These are phyloP conservation scores for Temnothorax curvispinosus DNA, from an alignment of 1,140 invertebrate species.

Conservation along the genomic window DNA sequence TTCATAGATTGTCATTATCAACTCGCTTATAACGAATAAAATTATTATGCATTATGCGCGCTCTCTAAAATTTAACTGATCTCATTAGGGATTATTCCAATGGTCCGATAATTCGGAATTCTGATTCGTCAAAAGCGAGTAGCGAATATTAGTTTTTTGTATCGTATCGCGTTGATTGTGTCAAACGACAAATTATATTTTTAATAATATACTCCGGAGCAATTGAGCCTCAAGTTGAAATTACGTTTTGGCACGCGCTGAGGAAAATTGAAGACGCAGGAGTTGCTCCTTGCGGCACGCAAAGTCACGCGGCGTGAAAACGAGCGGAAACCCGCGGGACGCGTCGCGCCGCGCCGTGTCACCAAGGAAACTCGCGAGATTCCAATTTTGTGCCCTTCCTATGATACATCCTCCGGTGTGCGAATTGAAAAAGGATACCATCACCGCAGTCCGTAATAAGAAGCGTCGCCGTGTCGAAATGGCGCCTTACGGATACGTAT, in stretches of 20 bases:
- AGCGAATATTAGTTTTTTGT: neutral
- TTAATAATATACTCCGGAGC: neutral
- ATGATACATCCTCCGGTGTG: neutral
- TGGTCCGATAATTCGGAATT: conserved; percentile 14
- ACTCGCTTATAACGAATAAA: conserved; percentile 47
- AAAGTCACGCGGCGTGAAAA: conserved; percentile 59
- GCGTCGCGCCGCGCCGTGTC: neutral
- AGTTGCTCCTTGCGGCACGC: conserved; percentile 40
- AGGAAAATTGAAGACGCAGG: conserved; percentile 56
- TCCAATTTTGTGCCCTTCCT: conserved; percentile 15
- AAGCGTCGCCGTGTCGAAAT: conserved; percentile 50
- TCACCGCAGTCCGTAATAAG: conserved; percentile 47
- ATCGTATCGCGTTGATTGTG: neutral
- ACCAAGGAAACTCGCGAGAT: conserved; percentile 35
- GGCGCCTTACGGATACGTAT: conserved; percentile 1
- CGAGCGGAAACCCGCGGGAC: conserved; percentile 60
- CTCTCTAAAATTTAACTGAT: conserved; percentile 31
- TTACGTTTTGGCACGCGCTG: neutral
- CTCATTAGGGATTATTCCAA: conserved; percentile 34
- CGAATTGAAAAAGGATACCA: conserved; percentile 39
- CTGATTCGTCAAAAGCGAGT: neutral
- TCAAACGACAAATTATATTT: neutral
- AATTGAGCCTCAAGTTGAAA: neutral
- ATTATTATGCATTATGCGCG: conserved; percentile 47
- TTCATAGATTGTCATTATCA: conserved; percentile 54